Base-by-base conservation (phyloP, 2,113 vertebrate species). In the Pithys albifrons region DNA sequence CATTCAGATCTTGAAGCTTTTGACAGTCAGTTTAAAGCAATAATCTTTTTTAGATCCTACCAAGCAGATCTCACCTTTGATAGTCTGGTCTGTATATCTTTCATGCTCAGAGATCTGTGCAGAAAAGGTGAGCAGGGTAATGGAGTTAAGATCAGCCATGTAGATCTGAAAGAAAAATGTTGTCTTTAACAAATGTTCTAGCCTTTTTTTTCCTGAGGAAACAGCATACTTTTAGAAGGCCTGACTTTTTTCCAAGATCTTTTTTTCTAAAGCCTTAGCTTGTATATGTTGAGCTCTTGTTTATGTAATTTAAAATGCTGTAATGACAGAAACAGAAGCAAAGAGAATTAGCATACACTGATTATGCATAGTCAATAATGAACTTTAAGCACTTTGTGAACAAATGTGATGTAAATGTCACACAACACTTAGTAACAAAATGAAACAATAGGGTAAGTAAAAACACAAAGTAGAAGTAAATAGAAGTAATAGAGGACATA, bases 101-200 rank as follows among this genome's bases (percentile, higher is more conserved):
- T 94, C 79, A 75, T 78, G 92, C 64, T 74, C 59, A 80, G 78
- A 86, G 46, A 95, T 90, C 69, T 84, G 78, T 90, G 82, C 72
- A 67, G 19, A 4, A 57, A 57, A 78, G 72, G 72, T 94, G 72
- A 93, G 65, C 46, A 92, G 75, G 79, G 69, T 95, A 94, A 90
- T 88, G 92, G 72, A 88, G 72, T 92, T 84, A 86, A 87, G 86
- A 84, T 94, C 69, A 93, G 24, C 67, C 71, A 71, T 33, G 69
- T 81, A 80, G 43, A 88, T 87, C 76, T 87, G 65, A 92, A 92
- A 94, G 91, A 88, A 89, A 94, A 93, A 91, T 90, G 45, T 72
- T 89, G 43, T 51, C 45, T 83, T 89, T 94, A 93, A 89, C 31
- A 88, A 88, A 94, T 52, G 31, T 25, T 75, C 41, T 28, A n/a